Conservation (phyloP, 2,113 vertebrate species). For the Rhagologus leucostigma region DNA sequence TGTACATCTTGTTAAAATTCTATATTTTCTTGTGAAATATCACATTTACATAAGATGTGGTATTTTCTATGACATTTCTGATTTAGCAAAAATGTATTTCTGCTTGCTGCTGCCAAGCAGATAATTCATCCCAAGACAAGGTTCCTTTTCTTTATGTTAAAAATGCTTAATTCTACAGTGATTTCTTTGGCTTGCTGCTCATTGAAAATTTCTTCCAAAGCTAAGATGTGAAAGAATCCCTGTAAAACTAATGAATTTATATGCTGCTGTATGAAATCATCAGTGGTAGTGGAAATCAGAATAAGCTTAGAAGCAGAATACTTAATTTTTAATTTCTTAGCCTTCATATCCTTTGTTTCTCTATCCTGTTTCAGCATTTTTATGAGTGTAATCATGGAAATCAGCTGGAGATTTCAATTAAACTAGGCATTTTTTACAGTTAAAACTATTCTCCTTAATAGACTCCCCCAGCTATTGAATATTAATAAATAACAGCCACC, state of each 20-base stretch:
- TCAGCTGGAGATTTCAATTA: neutral
- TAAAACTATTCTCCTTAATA: neutral
- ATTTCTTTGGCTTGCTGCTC: neutral
- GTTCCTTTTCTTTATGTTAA: neutral
- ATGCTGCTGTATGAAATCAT: neutral
- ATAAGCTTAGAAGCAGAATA: neutral
- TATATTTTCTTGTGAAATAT: neutral
- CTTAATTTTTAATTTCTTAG: neutral
- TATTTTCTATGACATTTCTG: neutral
- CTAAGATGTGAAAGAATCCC: neutral
- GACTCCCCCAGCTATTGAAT: neutral
- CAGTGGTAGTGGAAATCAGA: neutral
- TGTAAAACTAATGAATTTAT: neutral
- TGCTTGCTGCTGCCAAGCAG: neutral
- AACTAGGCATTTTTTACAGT: neutral
- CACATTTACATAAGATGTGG: accelerated
- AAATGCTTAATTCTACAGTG: neutral
- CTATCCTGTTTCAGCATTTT: neutral
- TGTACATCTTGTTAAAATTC: neutral
- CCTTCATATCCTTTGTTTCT: neutral
- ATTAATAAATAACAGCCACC: neutral
- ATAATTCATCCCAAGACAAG: neutral
- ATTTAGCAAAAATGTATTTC: neutral
- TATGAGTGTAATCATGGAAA: neutral
- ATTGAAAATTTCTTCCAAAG: neutral